These are phyloP conservation scores for Xanthostigma xanthostigma DNA, from an alignment of 2,888 invertebrate species.

Conservation along the genomic window DNA sequence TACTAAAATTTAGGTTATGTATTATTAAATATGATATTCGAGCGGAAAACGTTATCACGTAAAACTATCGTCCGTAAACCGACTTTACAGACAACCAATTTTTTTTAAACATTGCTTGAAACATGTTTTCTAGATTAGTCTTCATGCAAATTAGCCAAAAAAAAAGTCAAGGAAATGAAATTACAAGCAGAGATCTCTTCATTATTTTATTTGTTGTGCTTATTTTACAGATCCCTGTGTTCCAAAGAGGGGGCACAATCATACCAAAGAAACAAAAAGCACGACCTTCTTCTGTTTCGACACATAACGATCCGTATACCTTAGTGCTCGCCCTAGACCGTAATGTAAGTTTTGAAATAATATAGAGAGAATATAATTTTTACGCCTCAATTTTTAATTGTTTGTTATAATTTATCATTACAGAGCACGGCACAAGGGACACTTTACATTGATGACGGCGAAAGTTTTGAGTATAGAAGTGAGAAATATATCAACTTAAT, in stretches of 20 bases:
- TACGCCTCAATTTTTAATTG: too few relatives aligned
- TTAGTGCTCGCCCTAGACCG: slow-evolving; percentile 67
- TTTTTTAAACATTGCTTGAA: too few relatives aligned
- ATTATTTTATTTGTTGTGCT: background rate
- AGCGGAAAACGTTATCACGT: too few relatives aligned
- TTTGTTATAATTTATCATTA: background rate
- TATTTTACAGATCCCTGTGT: slow-evolving; percentile 69
- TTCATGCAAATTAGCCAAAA: too few relatives aligned
- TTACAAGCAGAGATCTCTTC: slow-evolving; percentile 1
- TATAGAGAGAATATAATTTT: background rate
- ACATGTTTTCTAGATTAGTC: too few relatives aligned
- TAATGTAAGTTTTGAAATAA: slow-evolving; percentile 31
- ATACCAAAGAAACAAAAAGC: slow-evolving; percentile 82
- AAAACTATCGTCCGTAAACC: too few relatives aligned
- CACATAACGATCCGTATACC: slow-evolving; percentile 87
- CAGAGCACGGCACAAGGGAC: slow-evolving; percentile 48
- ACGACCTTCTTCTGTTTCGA: slow-evolving; percentile 69
- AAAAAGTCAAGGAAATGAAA: too few relatives aligned
- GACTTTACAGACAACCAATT: too few relatives aligned
- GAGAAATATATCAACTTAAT: slow-evolving; percentile 58
- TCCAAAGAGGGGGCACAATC: slow-evolving; percentile 82
- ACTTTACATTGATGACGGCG: slow-evolving; percentile 84
- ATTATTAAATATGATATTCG: too few relatives aligned
- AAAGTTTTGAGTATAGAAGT: slow-evolving; percentile 65
- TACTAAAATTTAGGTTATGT: too few relatives aligned